A percentile compares a stretch with the other conserved stretches of the same genome.
Conservation (phyloP, 1,140 invertebrate genomes). For the Mercenaria mercenaria region DNA sequence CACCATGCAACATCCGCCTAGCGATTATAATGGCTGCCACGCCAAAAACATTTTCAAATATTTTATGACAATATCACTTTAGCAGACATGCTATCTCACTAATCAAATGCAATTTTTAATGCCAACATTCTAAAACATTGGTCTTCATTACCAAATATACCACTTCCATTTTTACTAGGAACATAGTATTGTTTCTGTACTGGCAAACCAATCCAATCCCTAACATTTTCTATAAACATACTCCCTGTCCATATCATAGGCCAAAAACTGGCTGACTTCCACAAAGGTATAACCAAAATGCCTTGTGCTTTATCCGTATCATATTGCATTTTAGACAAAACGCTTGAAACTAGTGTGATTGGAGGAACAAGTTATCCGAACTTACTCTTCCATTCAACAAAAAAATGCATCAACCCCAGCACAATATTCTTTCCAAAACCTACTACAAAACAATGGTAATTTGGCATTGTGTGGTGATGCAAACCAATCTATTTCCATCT, state of each 20-base stretch:
- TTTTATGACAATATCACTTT: too few relatives aligned
- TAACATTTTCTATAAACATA: not conserved
- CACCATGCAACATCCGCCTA: too few relatives aligned
- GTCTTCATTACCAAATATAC: not conserved
- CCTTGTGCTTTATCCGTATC: not conserved
- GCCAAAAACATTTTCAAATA: too few relatives aligned
- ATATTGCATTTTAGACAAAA: too few relatives aligned
- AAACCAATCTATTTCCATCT: constrained; percentile 20
- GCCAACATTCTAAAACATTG: not conserved
- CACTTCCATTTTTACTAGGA: not conserved
- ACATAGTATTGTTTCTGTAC: not conserved
- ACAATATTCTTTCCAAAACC: too few relatives aligned
- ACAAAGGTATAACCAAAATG: constrained; percentile 27
- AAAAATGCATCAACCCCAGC: constrained; percentile 29
- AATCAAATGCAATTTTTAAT: too few relatives aligned
- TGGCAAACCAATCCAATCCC: not conserved
- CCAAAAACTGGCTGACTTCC: constrained; percentile 44
- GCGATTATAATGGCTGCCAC: too few relatives aligned
- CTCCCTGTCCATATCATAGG: not conserved
- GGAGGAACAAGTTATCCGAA: constrained; percentile 7
- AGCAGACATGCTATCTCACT: too few relatives aligned
- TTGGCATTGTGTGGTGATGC: constrained; percentile 34
- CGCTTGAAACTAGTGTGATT: too few relatives aligned
- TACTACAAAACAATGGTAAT: not conserved
- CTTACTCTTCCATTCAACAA: not conserved